Base-by-base conservation (phyloP, 2,888 invertebrate genomes). In the Drosophila pseudotakahashii region DNA sequence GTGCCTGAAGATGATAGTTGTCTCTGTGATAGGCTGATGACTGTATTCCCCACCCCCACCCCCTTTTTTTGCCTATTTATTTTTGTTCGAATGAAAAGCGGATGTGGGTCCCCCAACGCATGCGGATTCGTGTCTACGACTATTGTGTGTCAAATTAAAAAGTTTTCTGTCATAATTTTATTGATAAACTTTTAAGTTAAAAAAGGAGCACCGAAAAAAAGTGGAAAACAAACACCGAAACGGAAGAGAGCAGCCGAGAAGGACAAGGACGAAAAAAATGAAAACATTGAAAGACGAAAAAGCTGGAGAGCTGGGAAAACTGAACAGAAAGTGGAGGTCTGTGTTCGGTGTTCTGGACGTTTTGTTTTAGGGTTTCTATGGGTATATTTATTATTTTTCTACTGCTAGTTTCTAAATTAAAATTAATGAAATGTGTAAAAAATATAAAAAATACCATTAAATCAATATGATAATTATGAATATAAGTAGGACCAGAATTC, bases 71-170 rank as follows among this genome's bases (percentile, higher is more conserved):
- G n/a, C 39, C 9, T 51, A 26, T 66, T 44, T 57, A 53, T 58
- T 41, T 62, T 41, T 62, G 57, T 11, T 16, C n/a, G 55, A 74
- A 68, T 54, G 61, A 74, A 61, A 51, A 14, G 11, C 26, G 41
- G 23, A 34, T 60, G 41, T 14, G 52, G 48, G 13, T 78, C 74
- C 59, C 78, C 53, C 34, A 73, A 76, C 69, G 74, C 73, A 62
- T 71, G 34, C 52, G 64, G 48, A 61, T 53, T 60, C 67, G 57
- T 67, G 66, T 60, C 60, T 73, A 44, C 73, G 72, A 84, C 74
- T 78, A 77, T 79, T 78, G 75, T 76, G 78, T 80, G 81, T 87
- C 87, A 88, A 79, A 89, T 89, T 89, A 82, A 88, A 89, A 87
- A 85, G 76, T 89, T 89, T 82, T 75, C 63, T 75, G 66, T 73